Evolutionary conservation across 2,113 vertebrate species (phyloP), one percentile per base, ranked within the genome.

Genomic region (Ptyas mucosa): DNA sequence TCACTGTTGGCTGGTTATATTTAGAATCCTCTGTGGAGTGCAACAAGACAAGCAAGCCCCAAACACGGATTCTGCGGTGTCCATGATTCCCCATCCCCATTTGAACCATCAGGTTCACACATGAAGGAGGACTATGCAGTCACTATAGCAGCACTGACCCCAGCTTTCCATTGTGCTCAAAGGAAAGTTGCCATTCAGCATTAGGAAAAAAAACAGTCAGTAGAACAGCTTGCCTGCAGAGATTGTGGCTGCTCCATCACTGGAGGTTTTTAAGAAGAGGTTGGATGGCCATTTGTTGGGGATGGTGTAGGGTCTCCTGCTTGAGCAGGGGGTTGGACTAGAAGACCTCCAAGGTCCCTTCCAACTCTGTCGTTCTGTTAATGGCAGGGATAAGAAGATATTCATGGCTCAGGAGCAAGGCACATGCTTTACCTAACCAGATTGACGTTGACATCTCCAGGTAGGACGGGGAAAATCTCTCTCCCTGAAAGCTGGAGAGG

Each of bases 1-100:
- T 55, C 90, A 23, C 53, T 55, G 90, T 92, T 88, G 46, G 91
- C 93, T 88, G 91, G 88, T 90, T 94, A 94, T 94, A 92, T 94
- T 94, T 94, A 94, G 93, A 86, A 89, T 86, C 88, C 88, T 89
- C 57, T 55, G 55, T 9, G 1, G 90, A 85, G 90, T 11, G 87
- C n/a, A 49, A 85, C 87, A 89, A 87, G 75, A 75, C 34, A 87
- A 85, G 89, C 88, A 85, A 87, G 93, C 57, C 46, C 20, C 23
- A 87, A 85, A 46, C 57, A 34, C 34, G 75, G 57, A 85, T 87
- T 58, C 81, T 69, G 20, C 26, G 7, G 55, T n/a, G 51, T 46
- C 55, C 55, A 8, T 34, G 26, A 49, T 39, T 81, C 57, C 92
- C 5, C 61, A 39, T 26, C 53, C 9, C 15, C 87, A 91, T 49